A percentile compares a stretch with the other conserved stretches of the same genome.
phyloP scores from a whole-genome alignment of 2,797 vertebrate genomes.

The Artibeus jamaicensis region DNA sequence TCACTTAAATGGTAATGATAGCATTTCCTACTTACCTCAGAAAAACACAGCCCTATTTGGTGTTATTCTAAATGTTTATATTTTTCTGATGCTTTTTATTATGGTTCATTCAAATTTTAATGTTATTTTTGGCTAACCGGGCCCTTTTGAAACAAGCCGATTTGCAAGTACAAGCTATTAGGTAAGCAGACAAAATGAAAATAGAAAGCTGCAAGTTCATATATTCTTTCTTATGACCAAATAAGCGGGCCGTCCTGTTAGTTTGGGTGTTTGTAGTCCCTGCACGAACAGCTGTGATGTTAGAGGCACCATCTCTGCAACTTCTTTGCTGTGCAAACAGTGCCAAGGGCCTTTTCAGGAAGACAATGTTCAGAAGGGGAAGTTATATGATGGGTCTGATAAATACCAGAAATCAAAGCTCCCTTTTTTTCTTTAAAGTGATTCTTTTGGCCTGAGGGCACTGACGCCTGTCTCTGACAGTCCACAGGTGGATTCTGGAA shows the following conservation, averaged over 20 bases:
- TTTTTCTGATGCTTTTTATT: conserved; percentile 35
- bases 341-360: neutral
- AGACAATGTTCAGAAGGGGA: neutral
- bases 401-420: neutral
- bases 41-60: neutral
- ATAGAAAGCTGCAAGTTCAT: neutral
- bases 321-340: neutral
- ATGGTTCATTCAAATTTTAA: neutral
- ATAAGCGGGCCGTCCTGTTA: neutral
- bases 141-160: neutral
- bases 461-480: neutral
- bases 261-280: neutral
- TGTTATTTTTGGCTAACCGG: neutral
- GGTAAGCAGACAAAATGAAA: neutral
- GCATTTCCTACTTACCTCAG: neutral
- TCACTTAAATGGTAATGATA: neutral
- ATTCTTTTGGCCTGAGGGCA: neutral
- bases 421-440: neutral
- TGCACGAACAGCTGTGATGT: neutral
- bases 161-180: neutral
- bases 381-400: neutral
- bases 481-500: neutral
- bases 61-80: neutral
- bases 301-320: neutral
- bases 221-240: neutral